Base-by-base conservation (phyloP, 2,888 invertebrate genomes). In the Stenotaenia linearis region DNA sequence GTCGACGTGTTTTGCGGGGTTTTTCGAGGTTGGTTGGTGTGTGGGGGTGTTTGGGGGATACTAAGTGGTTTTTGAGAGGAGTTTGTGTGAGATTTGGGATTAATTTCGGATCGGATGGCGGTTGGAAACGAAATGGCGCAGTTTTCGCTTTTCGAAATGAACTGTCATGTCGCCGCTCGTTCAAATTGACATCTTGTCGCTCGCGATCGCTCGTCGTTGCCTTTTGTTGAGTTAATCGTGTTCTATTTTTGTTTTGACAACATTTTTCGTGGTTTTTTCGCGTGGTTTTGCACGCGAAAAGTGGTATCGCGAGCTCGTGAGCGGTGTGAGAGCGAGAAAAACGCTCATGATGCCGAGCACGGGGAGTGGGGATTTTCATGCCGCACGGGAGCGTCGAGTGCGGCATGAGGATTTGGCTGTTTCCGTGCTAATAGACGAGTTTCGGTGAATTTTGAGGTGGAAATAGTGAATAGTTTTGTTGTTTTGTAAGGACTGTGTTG, bases 131-230 rank as follows among this genome's bases (percentile, higher is more conserved):
- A 69, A 69, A 69, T 69, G 28, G 69, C 69, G 69, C 69, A 69
- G 69, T 69, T 69, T 69, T 69, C 25, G 15, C 28, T 28, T 69
- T 69, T 23, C 25, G 56, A 28, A 69, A 69, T 28, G 69, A 69
- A 69, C 69, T 69, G 69, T 69, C 69, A 69, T 69, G 69, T 69
- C 69, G 69, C n/a, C 69, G 25, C 28, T 12, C 25, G 69, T 12
- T 50, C 50, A 69, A 69, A 25, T 69, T 69, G 69, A 69, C 69
- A 28, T 69, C 69, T 23, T 50, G 25, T 69, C 25, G 69, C 28
- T 69, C 25, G 23, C n/a, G 12, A 25, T 69, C 25, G 4, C 28
- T 32, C 5, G 18, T 50, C 21, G n/a, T n/a, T n/a, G 0, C 18
- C 6, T 15, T 50, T 50, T 50, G 6, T 28, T 69, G 0, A 0